Evolutionary conservation across 2,113 vertebrate species (phyloP), one percentile per base, ranked within the genome.

Genomic region (Oncorhynchus clarkii): DNA sequence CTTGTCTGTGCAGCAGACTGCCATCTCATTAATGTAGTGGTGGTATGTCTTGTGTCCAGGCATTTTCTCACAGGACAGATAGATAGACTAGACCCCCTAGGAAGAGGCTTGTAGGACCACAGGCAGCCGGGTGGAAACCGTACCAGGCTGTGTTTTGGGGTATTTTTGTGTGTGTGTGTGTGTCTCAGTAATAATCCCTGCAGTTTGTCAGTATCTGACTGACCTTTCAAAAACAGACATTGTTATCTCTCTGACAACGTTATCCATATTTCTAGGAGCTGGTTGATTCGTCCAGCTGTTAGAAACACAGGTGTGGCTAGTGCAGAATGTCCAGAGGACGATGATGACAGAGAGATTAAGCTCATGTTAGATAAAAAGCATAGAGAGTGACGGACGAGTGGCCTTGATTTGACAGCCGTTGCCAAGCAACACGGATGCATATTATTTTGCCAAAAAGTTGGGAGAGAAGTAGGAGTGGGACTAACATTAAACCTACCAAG

Each of bases 151-250:
- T 74, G 54, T 45, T 16, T 62, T 62, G 6, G n/a, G 13, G 8
- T 24, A 22, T n/a, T 62, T n/a, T 80, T 67, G 72, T 75, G 75
- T 80, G 59, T 73, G 34, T 22, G 27, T 14, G 27, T 29, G 5
- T 34, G 72, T 9, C 9, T 45, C 39, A 45, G 67, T 62, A 1
- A 62, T 22, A 24, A 62, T 62, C 59, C 59, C 20, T 22, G 20
- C 51, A 22, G 59, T n/a, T 20, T 8, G n/a, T 22, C 59, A 62
- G 59, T 16, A 62, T 24, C 59, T 62, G 59, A 62, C n/a, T 11
- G 18, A 62, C 49, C 49, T 62, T n/a, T 22, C 20, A 62, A 62
- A 62, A 62, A n/a, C n/a, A 20, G 59, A 22, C 7, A n/a, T 62
- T 5, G n/a, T 62, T 22, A 24, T 62, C n/a, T 8, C 18, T 3